Conservation (phyloP, 1,140 invertebrate species). For the Littorina saxatilis region DNA sequence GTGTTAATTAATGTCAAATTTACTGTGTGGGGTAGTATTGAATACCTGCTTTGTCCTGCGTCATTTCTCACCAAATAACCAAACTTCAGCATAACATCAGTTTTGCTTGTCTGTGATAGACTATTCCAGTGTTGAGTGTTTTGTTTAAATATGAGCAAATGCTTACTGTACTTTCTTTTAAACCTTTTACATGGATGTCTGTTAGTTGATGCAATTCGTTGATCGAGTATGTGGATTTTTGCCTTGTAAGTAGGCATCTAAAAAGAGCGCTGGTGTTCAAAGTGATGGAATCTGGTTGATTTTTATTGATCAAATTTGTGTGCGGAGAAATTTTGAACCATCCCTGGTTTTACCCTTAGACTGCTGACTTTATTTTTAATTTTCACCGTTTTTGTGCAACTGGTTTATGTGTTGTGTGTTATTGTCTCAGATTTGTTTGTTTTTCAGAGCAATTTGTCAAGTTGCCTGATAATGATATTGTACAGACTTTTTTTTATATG, state of each 20-base stretch:
- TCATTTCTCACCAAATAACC: too few species aligned
- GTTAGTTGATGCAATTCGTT: neutral
- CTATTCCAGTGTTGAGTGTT: too few species aligned
- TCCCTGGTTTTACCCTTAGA: too few species aligned
- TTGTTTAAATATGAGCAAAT: too few species aligned
- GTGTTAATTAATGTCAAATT: neutral
- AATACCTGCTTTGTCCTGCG: too few species aligned
- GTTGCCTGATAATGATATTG: neutral
- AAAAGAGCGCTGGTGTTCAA: too few species aligned
- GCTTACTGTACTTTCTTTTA: too few species aligned
- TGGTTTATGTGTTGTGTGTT: neutral
- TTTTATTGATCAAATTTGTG: too few species aligned
- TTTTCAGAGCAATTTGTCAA: neutral
- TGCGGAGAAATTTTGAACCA: too few species aligned
- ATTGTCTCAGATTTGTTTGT: neutral
- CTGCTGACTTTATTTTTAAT: neutral
- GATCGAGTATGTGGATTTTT: neutral
- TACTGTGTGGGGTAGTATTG: too few species aligned
- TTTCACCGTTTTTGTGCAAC: neutral
- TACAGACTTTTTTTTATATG: slow-evolving; percentile 9
- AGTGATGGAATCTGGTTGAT: neutral
- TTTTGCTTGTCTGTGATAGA: neutral
- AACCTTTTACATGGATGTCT: neutral
- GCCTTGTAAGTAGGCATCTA: neutral
- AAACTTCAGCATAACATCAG: neutral